These are phyloP conservation scores for Amblyjoppa proteus DNA, from an alignment of 2,888 invertebrate genomes.

Conservation along the genomic window DNA sequence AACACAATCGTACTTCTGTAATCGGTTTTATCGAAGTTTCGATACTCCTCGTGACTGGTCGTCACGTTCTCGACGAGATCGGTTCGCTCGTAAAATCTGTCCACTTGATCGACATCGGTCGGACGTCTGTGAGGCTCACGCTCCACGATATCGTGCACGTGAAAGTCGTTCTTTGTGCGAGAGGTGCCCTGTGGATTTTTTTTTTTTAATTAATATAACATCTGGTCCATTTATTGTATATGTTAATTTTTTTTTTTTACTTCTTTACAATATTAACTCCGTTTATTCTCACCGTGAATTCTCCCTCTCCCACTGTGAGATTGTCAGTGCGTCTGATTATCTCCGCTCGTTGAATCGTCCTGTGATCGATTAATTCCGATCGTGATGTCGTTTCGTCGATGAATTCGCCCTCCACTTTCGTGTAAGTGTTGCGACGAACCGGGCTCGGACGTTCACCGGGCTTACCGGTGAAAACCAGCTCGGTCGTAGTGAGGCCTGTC, in stretches of 20 bases:
- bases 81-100: conserved; percentile 78
- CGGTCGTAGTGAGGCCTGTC: conserved; percentile 90
- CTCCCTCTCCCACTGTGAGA: conserved; percentile 88
- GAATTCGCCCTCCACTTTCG: conserved; percentile 92
- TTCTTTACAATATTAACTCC: neutral
- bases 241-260: neutral
- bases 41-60: conserved; percentile 90
- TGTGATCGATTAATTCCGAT: conserved; percentile 89
- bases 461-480: conserved; percentile 90
- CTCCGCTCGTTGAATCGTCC: conserved; percentile 87
- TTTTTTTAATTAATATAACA: neutral
- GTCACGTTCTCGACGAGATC: conserved; percentile 89
- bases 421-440: conserved; percentile 91
- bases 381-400: conserved; percentile 89
- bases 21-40: conserved; percentile 87
- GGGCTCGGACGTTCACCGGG: conserved; percentile 88
- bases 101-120: conserved; percentile 88
- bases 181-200: conserved; percentile 79
- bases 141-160: conserved; percentile 76
- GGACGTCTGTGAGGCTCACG: conserved; percentile 86
- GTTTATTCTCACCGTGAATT: conserved; percentile 82
- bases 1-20: conserved; percentile 80
- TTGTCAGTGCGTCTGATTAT: conserved; percentile 89
- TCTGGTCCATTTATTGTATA: neutral
- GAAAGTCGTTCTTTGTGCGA: conserved; percentile 82